phyloP scores from a whole-genome alignment of 2,888 invertebrate genomes.

The Limnephilus lunatus region DNA sequence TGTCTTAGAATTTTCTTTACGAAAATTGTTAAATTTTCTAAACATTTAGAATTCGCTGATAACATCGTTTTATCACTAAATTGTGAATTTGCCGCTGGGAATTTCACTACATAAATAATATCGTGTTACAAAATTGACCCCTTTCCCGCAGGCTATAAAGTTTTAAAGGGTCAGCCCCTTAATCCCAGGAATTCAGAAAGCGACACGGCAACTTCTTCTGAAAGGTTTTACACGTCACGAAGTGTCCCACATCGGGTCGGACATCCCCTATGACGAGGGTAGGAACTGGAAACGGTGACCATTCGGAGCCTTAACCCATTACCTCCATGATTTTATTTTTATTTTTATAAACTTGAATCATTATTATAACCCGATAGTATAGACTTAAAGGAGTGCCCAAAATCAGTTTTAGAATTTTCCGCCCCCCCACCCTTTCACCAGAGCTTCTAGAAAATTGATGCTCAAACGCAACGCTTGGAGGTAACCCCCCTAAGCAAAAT shows the following conservation, averaged over 20 bases:
- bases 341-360: too few species aligned
- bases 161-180: conserved; percentile 43
- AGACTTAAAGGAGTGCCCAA: too few species aligned
- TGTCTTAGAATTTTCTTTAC: too few species aligned
- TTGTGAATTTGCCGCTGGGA: neutral
- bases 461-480: too few species aligned
- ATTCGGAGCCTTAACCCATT: neutral
- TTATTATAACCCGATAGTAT: too few species aligned
- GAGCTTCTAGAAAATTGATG: too few species aligned
- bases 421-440: too few species aligned
- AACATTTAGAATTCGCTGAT: neutral
- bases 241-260: neutral
- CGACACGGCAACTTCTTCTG: conserved; percentile 43
- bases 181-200: conserved; percentile 48
- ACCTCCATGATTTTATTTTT: too few species aligned
- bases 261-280: conserved; percentile 15
- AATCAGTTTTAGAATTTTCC: too few species aligned
- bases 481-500: too few species aligned
- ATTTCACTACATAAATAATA: conserved; percentile 5
- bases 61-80: neutral
- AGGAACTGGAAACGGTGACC: neutral
- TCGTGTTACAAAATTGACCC: conserved; percentile 9
- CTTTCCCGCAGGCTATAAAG: conserved; percentile 5
- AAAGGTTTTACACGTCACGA: conserved; percentile 38
- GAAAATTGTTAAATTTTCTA: neutral